phyloP scores from a whole-genome alignment of 1,140 invertebrate genomes.

The Tetraneura akinire region DNA sequence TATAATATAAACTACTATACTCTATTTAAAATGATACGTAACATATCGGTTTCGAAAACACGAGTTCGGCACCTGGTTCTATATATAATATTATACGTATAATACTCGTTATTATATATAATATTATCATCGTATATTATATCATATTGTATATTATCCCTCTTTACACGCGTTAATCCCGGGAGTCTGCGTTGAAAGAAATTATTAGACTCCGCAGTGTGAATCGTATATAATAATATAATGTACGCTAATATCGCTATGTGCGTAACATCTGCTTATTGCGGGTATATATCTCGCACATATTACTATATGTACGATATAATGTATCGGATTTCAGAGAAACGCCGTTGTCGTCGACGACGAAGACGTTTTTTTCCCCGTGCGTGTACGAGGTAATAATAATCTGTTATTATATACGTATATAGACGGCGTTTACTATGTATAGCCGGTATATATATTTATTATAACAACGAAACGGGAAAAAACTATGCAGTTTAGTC shows the following conservation, averaged over 20 bases:
- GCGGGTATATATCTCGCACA: not conserved
- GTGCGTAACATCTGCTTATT: not conserved
- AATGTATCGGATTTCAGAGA: constrained; percentile 31
- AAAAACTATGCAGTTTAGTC: too few species aligned
- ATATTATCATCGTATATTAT: too few species aligned
- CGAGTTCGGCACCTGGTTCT: constrained; percentile 15
- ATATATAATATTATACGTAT: too few species aligned
- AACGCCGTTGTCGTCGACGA: not conserved
- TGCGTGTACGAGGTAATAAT: not conserved
- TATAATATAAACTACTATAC: too few species aligned
- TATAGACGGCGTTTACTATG: not conserved
- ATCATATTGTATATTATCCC: not conserved
- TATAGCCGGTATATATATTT: not conserved
- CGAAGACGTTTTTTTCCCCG: not conserved
- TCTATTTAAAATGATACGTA: not conserved
- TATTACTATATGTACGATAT: too few species aligned
- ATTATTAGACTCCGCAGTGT: not conserved
- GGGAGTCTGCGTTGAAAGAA: not conserved
- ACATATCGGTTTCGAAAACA: constrained; percentile 18
- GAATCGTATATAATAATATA: constrained; percentile 8
- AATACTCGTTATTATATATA: too few species aligned
- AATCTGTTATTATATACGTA: not conserved
- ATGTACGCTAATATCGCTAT: not conserved
- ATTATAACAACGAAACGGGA: too few species aligned
- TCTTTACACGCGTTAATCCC: constrained; percentile 31